Evolutionary conservation across 2,797 vertebrate genomes (phyloP).

Genomic region (Stomatorhinus walkeri): DNA sequence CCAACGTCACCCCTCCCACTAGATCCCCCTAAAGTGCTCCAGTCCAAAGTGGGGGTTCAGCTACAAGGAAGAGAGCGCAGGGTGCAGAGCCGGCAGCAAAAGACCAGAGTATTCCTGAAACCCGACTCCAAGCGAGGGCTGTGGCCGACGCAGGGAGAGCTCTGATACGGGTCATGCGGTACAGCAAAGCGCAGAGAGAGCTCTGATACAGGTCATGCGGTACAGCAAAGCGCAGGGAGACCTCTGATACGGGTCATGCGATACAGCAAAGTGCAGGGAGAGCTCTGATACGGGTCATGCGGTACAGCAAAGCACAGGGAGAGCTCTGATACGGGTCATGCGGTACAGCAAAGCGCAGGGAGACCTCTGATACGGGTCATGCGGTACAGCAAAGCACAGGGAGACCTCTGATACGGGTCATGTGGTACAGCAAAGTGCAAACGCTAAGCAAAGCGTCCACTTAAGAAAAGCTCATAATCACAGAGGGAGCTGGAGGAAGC

Average conservation of each 20-base stretch:
- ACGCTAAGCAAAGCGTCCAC: neutral
- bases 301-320: neutral
- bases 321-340: no score
- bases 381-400: no score
- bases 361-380: no score
- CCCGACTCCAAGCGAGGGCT: neutral
- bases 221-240: neutral
- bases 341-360: no score
- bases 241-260: neutral
- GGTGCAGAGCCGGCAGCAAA: neutral
- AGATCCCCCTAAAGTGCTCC: neutral
- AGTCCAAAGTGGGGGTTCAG: neutral
- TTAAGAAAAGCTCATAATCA: neutral
- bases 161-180: neutral
- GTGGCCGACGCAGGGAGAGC: neutral
- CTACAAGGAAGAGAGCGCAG: neutral
- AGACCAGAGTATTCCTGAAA: neutral
- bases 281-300: neutral
- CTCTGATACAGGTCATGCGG: neutral
- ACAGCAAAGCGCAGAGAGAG: neutral
- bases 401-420: neutral
- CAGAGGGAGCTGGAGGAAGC: neutral
- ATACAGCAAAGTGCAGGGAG: neutral
- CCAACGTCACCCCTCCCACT: neutral
- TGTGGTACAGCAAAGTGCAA: neutral